phyloP scores from a whole-genome alignment of 2,113 vertebrate genomes.

The Rhea americana region DNA sequence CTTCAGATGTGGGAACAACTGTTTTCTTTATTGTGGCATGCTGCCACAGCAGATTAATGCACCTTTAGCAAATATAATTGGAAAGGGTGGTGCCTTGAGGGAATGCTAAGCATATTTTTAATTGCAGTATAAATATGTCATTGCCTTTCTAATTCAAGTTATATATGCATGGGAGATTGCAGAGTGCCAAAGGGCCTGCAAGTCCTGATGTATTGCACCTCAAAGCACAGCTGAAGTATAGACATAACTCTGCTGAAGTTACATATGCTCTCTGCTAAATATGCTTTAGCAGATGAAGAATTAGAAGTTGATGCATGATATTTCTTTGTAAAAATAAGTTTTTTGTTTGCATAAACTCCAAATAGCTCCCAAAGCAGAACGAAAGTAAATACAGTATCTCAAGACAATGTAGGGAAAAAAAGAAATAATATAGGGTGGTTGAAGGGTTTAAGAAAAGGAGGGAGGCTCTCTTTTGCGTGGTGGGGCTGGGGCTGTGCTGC shows the following conservation, averaged over 20 bases:
- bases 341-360: constrained; percentile 30
- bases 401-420: neutral
- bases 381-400: constrained; percentile 5
- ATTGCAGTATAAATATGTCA: constrained; percentile 70
- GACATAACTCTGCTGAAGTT: neutral
- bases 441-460: neutral
- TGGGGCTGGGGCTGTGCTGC: neutral
- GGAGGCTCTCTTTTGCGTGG: neutral
- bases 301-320: constrained; percentile 11
- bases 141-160: constrained; percentile 68
- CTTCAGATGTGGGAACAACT: neutral
- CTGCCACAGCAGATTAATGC: constrained; percentile 38
- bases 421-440: neutral
- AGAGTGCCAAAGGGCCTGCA: constrained; percentile 14
- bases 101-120: constrained; percentile 71
- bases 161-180: constrained; percentile 27
- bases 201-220: constrained; percentile 39
- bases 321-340: constrained; percentile 16
- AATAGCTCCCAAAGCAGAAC: constrained; percentile 43
- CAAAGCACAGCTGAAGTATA: constrained; percentile 31
- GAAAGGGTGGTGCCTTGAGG: constrained; percentile 43
- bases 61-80: constrained; percentile 61
- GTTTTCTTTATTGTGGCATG: constrained; percentile 10
- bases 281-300: constrained; percentile 35
- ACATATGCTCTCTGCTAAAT: constrained; percentile 40